Evolutionary conservation across 2,888 invertebrate genomes (phyloP), one percentile per base, ranked within the genome.

Genomic region (Spisula solida): DNA sequence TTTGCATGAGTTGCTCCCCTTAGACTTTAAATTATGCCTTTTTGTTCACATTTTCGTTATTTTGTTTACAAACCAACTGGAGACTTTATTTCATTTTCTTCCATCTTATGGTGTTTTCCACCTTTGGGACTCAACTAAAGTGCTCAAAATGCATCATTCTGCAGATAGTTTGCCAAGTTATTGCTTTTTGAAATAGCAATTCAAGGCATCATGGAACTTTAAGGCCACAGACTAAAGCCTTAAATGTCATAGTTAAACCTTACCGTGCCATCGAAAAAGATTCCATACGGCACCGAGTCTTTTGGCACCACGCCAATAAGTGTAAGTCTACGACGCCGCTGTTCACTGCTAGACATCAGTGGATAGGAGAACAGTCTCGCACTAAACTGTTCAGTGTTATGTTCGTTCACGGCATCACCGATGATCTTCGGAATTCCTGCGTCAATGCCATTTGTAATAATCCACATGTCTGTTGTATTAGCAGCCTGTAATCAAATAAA

Each of bases 381-480:
- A 82, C 92, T 93, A 10, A 91, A 86, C 29, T 96, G 91, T 34
- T 95, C 91, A 18, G 93, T 92, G 83, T 94, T 94, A 88, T 96
- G 96, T 83, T 95, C 95, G 10, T 93, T 90, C 2, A 96, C 94
- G 10, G 96, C 96, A 87, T 97, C 96, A 0, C 96, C 96, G 55
- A 97, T 95, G 60, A 96, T 93, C 87, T 95, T 95, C 1, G 96
- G 90, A 18, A 96, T 93, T 0, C 96, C 96, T 41, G 90, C 92
- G 90, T 96, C 96, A n/a, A 95, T 88, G 0, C 96, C 96, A 86
- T 96, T 95, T 14, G 96, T 95, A 8, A 96, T 88, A 47, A 96
- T 95, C 96, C 96, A 96, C 95, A 96, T 96, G 78, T 96, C 93
- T 5, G 95, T 96, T 8, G 96, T 95, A 91, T 96, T 96, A 18